A percentile compares a stretch with the other conserved stretches of the same genome.
phyloP scores from a whole-genome alignment of 2,888 invertebrate species.

The Caenorhabditis becei region DNA sequence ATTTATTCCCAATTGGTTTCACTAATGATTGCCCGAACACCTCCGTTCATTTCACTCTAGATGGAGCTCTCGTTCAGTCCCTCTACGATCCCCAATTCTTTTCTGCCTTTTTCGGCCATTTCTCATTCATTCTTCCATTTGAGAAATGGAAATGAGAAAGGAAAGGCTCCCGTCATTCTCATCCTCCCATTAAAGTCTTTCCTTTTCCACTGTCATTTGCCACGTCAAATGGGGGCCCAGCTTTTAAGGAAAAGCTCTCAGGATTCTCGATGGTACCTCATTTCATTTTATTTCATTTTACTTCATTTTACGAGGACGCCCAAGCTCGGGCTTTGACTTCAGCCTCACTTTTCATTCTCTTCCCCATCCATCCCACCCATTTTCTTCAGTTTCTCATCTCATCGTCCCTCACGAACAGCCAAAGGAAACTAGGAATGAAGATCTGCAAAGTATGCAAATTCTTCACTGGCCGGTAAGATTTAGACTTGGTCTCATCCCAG shows the following conservation, averaged over 20 bases:
- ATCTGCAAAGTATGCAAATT: conserved; percentile 23
- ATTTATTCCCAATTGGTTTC: not conserved
- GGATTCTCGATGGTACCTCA: not conserved
- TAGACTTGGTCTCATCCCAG: not conserved
- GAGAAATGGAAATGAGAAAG: conserved; percentile 37
- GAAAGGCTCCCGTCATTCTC: not conserved
- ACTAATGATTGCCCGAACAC: not conserved
- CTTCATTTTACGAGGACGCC: conserved; percentile 9
- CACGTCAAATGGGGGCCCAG: not conserved
- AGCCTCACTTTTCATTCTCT: not conserved
- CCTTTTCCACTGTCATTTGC: conserved; percentile 3
- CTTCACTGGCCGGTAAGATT: conserved; percentile 15
- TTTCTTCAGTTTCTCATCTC: not conserved
- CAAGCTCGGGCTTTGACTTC: not conserved
- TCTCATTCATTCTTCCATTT: conserved; percentile 4
- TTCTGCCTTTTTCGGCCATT: conserved; percentile 4
- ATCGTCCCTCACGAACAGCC: not conserved
- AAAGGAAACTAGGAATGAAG: conserved; percentile 4
- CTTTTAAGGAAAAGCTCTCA: not conserved
- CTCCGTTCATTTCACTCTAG: not conserved
- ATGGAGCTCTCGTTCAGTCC: not conserved
- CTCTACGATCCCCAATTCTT: not conserved
- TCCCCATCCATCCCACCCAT: not conserved
- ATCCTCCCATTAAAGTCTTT: conserved; percentile 15
- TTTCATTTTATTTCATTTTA: conserved; percentile 3